Evolutionary conservation across 2,888 invertebrate genomes (phyloP), one percentile per base, ranked within the genome.

Genomic region (Amiota minor): DNA sequence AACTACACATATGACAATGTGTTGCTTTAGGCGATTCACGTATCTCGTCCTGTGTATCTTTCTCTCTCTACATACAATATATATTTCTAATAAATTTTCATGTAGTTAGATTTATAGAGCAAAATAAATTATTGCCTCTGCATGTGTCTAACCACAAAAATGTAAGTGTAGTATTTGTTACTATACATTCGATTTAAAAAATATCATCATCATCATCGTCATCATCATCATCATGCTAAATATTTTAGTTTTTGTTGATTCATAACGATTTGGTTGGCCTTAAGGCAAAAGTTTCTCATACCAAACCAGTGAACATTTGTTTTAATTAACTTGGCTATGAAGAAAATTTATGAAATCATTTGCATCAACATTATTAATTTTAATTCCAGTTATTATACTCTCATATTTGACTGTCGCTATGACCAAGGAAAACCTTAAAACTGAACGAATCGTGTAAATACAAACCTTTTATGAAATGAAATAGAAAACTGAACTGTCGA

Each of bases 1-100:
- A 35, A 35, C 35, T 35, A 6, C 6, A 35, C 6, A 6, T 35
- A 35, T 35, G 35, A 35, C 35, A 35, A 35, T 35, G 35, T 35
- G 35, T 35, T 35, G 35, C 35, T 35, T 35, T 35, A 6, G 35
- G 35, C 35, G 2, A 35, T 35, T 35, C 6, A 35, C 35, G 35
- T 35, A 35, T 35, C 35, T 35, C 35, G 35, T 35, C 6, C 35
- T 35, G 35, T 35, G 35, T 35, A 35, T 35, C 35, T 35, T 35
- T 35, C 35, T 35, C 35, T 35, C 35, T 35, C 2, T 35, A 2
- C 35, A 6, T 3, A 35, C 6, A 35, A 12, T 46, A 18, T 10
- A n/a, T 12, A 23, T 50, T 68, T 68, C 67, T 68, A 68, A 68
- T 68, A 68, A 68, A 68, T 68, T 49, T 47, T 68, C 23, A 35